phyloP scores from a whole-genome alignment of 2,113 vertebrate genomes.

The Raja brachyura region DNA sequence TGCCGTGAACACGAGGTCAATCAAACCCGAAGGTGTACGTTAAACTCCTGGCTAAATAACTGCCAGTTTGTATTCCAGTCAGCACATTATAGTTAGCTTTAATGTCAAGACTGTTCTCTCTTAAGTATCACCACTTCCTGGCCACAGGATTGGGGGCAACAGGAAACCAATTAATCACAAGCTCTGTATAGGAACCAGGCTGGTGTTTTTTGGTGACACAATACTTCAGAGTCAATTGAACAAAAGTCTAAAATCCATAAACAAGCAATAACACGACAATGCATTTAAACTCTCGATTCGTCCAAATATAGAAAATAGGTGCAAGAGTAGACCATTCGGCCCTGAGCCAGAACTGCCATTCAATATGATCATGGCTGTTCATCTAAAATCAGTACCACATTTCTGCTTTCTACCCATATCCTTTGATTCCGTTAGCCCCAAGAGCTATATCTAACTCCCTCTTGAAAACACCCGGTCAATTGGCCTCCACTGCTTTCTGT shows the following conservation, averaged over 20 bases:
- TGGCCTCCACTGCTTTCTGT: too few relatives aligned
- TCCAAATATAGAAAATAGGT: too few relatives aligned
- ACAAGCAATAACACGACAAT: neutral
- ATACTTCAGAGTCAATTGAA: neutral
- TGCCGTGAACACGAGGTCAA: neutral
- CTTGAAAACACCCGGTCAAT: neutral
- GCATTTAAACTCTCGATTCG: too few relatives aligned
- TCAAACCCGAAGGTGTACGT: neutral
- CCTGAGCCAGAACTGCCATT: too few relatives aligned
- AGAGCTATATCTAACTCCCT: too few relatives aligned
- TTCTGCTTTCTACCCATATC: too few relatives aligned
- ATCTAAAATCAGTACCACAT: too few relatives aligned
- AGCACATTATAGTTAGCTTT: neutral
- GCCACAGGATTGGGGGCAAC: neutral
- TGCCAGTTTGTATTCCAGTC: neutral
- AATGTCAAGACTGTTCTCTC: neutral
- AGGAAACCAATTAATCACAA: neutral
- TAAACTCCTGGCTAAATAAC: neutral
- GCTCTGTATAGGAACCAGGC: neutral
- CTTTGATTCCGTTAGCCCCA: too few relatives aligned
- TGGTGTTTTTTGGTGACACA: neutral
- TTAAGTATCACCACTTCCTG: neutral
- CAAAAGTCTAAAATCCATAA: neutral
- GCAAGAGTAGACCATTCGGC: too few relatives aligned
- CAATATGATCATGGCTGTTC: too few relatives aligned